These are phyloP conservation scores for Neria commutata DNA, from an alignment of 2,888 invertebrate species.

Conservation along the genomic window DNA sequence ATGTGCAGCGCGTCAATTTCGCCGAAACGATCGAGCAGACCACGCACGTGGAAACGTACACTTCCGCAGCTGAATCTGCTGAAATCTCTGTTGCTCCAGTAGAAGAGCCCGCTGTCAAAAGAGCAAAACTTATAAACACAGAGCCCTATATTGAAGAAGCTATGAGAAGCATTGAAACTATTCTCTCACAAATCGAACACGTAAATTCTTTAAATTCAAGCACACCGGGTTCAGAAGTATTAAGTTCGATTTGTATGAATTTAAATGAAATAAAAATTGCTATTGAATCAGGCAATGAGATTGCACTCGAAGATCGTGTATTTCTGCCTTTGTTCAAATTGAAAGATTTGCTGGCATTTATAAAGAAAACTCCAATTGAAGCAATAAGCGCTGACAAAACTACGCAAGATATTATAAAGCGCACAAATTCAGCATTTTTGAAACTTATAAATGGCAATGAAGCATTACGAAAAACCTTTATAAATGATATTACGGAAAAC, in stretches of 20 bases:
- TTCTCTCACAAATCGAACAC: slow-evolving; percentile 18
- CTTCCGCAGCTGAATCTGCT: neutral
- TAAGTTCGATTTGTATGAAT: slow-evolving; percentile 31
- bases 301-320: slow-evolving; percentile 36
- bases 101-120: neutral
- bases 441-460: slow-evolving; percentile 37
- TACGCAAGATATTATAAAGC: neutral
- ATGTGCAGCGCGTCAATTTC: neutral
- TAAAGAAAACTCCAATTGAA: slow-evolving; percentile 16
- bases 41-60: slow-evolving; percentile 12
- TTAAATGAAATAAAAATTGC: slow-evolving; percentile 34
- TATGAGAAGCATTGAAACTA: slow-evolving; percentile 11
- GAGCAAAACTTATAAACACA: neutral
- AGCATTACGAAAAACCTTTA: slow-evolving; percentile 35
- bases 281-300: slow-evolving; percentile 23
- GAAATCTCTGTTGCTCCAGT: neutral
- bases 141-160: slow-evolving; percentile 10
- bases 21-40: neutral
- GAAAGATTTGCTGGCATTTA: slow-evolving; percentile 38
- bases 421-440: slow-evolving; percentile 33
- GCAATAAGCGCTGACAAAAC: neutral
- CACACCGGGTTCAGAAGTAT: slow-evolving; percentile 26
- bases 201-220: slow-evolving; percentile 9
- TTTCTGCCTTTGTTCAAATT: slow-evolving; percentile 42
- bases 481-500: slow-evolving; percentile 39